These are phyloP conservation scores for Oryctolagus cuniculus DNA, from an alignment of 2,113 vertebrate genomes.

Conservation along the genomic window mOryCun1.1 NC_091447.1:34191501-34192000, in stretches of 20 bases:
- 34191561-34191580: neutral
- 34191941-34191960: neutral
- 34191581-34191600: neutral
- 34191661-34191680: neutral
- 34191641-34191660: slow-evolving; percentile 11
- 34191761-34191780: neutral
- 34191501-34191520: neutral
- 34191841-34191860: neutral
- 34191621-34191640: neutral
- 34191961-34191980: slow-evolving; percentile 46
- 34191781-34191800: neutral
- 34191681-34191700: slow-evolving; percentile 1
- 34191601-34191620: neutral
- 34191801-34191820: neutral
- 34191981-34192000: slow-evolving; percentile 49
- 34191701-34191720: neutral
- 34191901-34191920: slow-evolving; percentile 43
- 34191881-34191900: slow-evolving; percentile 28
- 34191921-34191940: neutral
- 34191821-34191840: neutral
- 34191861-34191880: neutral
- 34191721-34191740: neutral
- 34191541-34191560: neutral
- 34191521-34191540: neutral
- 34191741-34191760: neutral